These are phyloP conservation scores for Drosophila mojavensis DNA, from an alignment of 1,140 invertebrate genomes.

Conservation along the genomic window DNA sequence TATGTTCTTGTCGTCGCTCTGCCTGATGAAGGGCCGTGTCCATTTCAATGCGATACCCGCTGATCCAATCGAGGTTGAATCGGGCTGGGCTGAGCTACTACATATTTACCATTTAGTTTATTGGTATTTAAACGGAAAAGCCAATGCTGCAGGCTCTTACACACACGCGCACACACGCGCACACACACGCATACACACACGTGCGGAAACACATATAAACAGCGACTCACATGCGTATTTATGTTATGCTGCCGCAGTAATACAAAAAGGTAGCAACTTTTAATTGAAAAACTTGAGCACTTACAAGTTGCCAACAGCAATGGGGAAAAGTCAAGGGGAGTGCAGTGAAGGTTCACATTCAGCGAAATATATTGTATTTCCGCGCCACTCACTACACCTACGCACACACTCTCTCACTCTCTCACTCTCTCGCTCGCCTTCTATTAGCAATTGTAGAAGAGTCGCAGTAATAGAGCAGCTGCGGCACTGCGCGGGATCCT, in stretches of 20 bases:
- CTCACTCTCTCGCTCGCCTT: not conserved
- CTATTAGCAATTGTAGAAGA: slow-evolving; percentile 65
- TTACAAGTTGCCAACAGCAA: slow-evolving; percentile 71
- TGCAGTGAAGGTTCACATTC: slow-evolving; percentile 24
- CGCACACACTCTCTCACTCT: slow-evolving; percentile 16
- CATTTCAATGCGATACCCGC: not conserved
- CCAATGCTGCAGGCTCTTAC: slow-evolving; percentile 18
- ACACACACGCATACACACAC: slow-evolving; percentile 13
- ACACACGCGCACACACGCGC: slow-evolving; percentile 33
- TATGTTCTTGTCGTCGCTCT: slow-evolving; percentile 26
- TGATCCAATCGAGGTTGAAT: not conserved
- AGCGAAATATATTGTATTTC: slow-evolving; percentile 51
- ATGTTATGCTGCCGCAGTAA: slow-evolving; percentile 73
- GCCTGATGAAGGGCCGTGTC: slow-evolving; percentile 39
- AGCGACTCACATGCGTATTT: slow-evolving; percentile 71
- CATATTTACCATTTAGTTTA: slow-evolving; percentile 64
- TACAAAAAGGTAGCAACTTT: slow-evolving; percentile 82
- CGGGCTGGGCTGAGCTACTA: slow-evolving; percentile 11
- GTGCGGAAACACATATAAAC: slow-evolving; percentile 5
- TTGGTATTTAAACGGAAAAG: slow-evolving; percentile 69
- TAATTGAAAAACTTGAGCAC: slow-evolving; percentile 82
- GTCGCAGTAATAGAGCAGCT: slow-evolving; percentile 44
- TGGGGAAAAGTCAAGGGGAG: slow-evolving; percentile 15
- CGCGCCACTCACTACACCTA: slow-evolving; percentile 39
- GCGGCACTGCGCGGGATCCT: not conserved